Evolutionary conservation across 2,888 invertebrate species (phyloP), one percentile per base, ranked within the genome.

Genomic region (Netelia fuscicornis): DNA sequence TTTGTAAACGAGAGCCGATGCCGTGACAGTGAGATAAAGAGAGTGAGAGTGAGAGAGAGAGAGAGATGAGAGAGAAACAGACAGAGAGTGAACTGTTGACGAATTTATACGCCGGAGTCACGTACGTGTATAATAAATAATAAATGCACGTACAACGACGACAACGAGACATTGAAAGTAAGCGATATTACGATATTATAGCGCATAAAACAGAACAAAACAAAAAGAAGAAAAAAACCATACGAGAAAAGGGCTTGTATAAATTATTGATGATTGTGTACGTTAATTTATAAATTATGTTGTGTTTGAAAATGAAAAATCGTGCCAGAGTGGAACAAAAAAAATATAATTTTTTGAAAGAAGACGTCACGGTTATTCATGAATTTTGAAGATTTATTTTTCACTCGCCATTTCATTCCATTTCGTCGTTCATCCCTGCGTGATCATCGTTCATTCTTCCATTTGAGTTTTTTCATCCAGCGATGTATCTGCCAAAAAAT

Each of bases 241-340:
- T 17, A 71, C 68, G 48, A 65, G 48, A 64, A 42, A 62, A 80
- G 85, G 86, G 78, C 89, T 88, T 90, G 88, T 91, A 89, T 91
- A 91, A 91, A 90, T 91, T 91, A 91, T 91, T 91, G 87, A 90
- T 88, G 90, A 92, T 92, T 92, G 92, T 92, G 92, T 93, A 93
- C 91, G 93, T 93, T 93, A 93, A 93, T 93, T 93, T 93, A 92
- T 93, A 93, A 93, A 92, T 92, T 92, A 93, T 93, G 93, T 93
- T 93, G 93, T 93, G 92, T 92, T 93, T 91, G 90, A 90, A 88
- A 93, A 77, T 42, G 64, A 77, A 82, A 82, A 77, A 90, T 90
- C 93, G 92, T 93, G 93, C 92, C 93, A 93, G 92, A 92, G 91
- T 93, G 92, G 90, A 92, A 93, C 90, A 85, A 87, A 87, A 88